Base-by-base conservation (phyloP, 2,113 vertebrate species). In the Laticauda laticaudata region DNA sequence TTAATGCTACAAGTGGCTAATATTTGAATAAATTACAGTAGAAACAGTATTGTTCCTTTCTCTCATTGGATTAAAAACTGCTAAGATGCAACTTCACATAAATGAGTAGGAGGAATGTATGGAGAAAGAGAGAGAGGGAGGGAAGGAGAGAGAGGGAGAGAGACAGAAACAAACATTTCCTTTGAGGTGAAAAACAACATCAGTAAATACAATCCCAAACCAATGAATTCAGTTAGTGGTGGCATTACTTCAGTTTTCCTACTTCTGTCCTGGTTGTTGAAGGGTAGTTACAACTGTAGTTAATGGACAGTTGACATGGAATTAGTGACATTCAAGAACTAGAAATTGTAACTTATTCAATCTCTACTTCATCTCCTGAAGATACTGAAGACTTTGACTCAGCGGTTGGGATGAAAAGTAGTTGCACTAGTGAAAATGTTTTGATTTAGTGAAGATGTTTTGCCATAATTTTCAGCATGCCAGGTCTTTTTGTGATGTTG, bases 401-500 rank as follows among this genome's bases (percentile, higher is more conserved):
- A 53, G 14, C 15, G 9, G 51, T 43, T 21, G 29, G 59, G 18
- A 51, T 29, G 51, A 12, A 21, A 29, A 23, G 20, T 26, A 57
- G 48, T 45, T 45, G 23, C 12, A n/a, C 29, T 91, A n/a, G 24
- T 43, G 18, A 18, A 85, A 91, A 21, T 18, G 39, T 24, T 57
- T 57, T 43, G 2, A 24, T n/a, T 86, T 39, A 91, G 15, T 48
- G 88, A 14, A 39, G 45, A 88, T 0, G 29, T 43, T 34, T n/a
- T 55, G 4, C 1, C 1, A 88, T 20, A n/a, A 75, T 75, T 75
- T 2, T 75, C 69, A 39, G 69, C 69, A 75, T 7, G n/a, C 34
- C 69, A 75, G n/a, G 69, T 89, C 92, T 94, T 93, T 45, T 90
- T 75, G 26, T 29, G 55, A 34, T 29, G 91, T 43, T 88, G 56